These are phyloP conservation scores for Seladonia tumulorum DNA, from an alignment of 2,888 invertebrate species.

Conservation along the genomic window DNA sequence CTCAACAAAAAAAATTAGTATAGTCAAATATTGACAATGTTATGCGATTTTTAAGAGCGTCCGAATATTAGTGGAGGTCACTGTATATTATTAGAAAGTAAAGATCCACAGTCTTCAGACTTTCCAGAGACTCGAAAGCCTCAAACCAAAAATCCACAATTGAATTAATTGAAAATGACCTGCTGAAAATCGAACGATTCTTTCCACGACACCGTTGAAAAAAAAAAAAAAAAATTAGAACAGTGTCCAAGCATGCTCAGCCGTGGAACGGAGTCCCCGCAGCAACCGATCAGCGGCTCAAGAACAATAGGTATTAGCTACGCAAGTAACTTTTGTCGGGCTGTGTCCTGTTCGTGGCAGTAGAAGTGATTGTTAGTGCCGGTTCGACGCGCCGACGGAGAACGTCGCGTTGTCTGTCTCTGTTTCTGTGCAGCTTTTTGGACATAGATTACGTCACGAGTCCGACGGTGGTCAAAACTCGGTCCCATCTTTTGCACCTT, in stretches of 20 bases:
- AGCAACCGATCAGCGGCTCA: background rate
- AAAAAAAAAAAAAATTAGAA: rapidly evolving
- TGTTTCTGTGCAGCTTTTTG: slow-evolving; percentile 61
- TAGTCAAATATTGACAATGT: too few relatives aligned
- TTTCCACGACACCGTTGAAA: background rate
- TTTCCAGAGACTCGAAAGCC: too few relatives aligned
- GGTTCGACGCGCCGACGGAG: slow-evolving; percentile 9
- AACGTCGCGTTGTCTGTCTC: slow-evolving; percentile 51
- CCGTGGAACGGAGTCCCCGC: background rate
- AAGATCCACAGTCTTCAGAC: background rate
- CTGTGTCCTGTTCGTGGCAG: slow-evolving; percentile 55
- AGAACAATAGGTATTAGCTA: slow-evolving; percentile 8
- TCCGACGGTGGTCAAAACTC: slow-evolving; percentile 63
- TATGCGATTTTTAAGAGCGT: too few relatives aligned
- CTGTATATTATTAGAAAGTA: too few relatives aligned
- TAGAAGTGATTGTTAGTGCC: slow-evolving; percentile 44
- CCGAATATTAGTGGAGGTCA: too few relatives aligned
- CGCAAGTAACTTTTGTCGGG: slow-evolving; percentile 4
- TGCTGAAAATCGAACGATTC: too few relatives aligned
- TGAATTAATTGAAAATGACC: background rate
- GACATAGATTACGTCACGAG: slow-evolving; percentile 46
- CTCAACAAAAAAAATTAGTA: too few relatives aligned
- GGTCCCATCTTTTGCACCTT: background rate
- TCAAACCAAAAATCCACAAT: background rate
- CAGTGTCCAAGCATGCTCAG: background rate